phyloP scores from a whole-genome alignment of 2,888 invertebrate species.

The Watsonalla cultraria region DNA sequence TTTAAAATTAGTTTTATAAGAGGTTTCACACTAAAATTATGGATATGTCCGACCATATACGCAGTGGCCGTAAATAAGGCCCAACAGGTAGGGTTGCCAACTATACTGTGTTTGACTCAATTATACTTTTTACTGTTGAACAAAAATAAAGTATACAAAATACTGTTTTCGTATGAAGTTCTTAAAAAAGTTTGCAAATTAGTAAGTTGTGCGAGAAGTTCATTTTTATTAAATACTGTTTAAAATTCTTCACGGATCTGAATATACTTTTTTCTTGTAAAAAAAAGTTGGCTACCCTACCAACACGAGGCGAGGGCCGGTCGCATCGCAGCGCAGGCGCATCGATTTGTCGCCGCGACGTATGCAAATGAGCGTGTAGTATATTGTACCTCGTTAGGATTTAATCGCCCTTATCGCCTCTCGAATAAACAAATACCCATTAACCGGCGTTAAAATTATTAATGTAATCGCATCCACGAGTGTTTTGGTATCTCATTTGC shows the following conservation, averaged over 20 bases:
- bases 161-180: too few relatives aligned
- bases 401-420: constrained; percentile 58
- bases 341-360: constrained; percentile 13
- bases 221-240: too few relatives aligned
- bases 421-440: constrained; percentile 65
- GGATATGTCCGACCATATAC: not conserved
- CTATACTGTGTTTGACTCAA: too few relatives aligned
- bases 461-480: constrained; percentile 53
- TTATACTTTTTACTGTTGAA: too few relatives aligned
- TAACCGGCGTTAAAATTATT: constrained; percentile 61
- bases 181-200: too few relatives aligned
- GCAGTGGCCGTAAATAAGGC: not conserved
- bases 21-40: not conserved
- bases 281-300: too few relatives aligned
- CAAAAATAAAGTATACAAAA: too few relatives aligned
- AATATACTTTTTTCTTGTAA: too few relatives aligned
- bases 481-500: constrained; percentile 43
- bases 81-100: too few relatives aligned
- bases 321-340: constrained; percentile 5
- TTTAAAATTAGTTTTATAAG: not conserved
- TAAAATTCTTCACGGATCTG: too few relatives aligned
- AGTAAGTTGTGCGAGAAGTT: too few relatives aligned
- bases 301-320: not conserved
- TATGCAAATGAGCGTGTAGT: constrained; percentile 47
- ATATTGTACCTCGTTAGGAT: constrained; percentile 51